These are phyloP conservation scores for Galemys pyrenaicus DNA, from an alignment of 2,113 vertebrate species.

Conservation along the genomic window DNA sequence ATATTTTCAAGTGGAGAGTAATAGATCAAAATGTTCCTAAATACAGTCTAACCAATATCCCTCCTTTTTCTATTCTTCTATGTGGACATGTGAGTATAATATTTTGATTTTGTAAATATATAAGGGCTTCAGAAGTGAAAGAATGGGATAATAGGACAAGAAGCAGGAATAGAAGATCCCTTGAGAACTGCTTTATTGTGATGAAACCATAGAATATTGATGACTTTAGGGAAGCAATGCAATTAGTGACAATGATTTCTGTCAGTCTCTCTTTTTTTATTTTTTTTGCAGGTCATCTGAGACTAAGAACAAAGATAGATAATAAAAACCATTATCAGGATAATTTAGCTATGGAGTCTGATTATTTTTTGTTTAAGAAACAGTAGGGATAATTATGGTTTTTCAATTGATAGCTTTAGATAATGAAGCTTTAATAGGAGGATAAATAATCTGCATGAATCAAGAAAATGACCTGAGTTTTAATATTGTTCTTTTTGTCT, in stretches of 20 bases:
- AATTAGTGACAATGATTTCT: neutral
- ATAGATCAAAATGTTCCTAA: neutral
- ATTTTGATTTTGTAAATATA: neutral
- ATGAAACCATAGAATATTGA: neutral
- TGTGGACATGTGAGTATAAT: neutral
- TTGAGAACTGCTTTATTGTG: neutral
- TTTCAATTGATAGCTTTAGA: constrained; percentile 48
- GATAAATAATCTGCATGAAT: constrained; percentile 70
- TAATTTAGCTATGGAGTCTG: constrained; percentile 47
- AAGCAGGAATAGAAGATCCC: neutral
- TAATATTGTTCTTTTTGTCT: constrained; percentile 67
- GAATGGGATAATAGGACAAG: neutral
- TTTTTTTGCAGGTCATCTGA: neutral
- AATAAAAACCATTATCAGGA: constrained; percentile 4
- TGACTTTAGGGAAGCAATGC: neutral
- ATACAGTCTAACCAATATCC: no score
- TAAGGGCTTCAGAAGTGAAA: neutral
- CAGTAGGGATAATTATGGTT: constrained; percentile 57
- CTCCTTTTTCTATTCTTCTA: neutral
- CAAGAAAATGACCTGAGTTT: constrained; percentile 51
- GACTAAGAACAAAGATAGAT: constrained; percentile 11
- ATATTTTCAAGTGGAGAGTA: neutral
- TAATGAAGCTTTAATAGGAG: constrained; percentile 54
- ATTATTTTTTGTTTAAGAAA: constrained; percentile 73
- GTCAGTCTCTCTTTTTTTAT: neutral